Evolutionary conservation across 2,113 vertebrate species (phyloP).

Genomic region (Corythaixoides concolor): DNA sequence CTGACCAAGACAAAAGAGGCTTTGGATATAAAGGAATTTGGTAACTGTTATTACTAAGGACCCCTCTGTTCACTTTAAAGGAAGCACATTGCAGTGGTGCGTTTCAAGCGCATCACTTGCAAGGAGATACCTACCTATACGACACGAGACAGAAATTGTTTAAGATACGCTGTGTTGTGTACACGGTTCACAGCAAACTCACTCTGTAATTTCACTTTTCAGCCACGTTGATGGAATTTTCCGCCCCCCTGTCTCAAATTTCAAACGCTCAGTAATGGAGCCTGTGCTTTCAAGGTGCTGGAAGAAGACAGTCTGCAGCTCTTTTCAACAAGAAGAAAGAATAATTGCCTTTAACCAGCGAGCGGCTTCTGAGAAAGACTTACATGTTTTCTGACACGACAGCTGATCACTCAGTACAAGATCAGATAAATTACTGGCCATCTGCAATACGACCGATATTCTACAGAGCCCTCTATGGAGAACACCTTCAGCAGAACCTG

Average conservation of each 20-base stretch:
- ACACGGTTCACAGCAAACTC: neutral
- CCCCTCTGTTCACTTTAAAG: neutral
- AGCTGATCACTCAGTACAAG: neutral
- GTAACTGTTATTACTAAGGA: neutral
- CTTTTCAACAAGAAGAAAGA: neutral
- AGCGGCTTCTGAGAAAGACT: neutral
- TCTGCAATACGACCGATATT: neutral
- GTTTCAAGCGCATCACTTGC: neutral
- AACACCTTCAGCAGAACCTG: neutral
- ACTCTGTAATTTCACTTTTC: slow-evolving; percentile 36
- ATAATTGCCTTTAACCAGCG: neutral
- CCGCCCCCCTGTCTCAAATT: neutral
- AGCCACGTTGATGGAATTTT: slow-evolving; percentile 15
- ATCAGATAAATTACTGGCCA: slow-evolving; percentile 10
- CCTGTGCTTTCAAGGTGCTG: neutral
- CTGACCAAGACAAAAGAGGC: slow-evolving; percentile 12
- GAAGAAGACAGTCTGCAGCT: neutral
- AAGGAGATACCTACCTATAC: neutral
- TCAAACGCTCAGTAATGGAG: neutral
- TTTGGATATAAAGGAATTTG: neutral
- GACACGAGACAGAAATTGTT: neutral
- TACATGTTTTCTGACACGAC: neutral
- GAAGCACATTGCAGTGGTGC: neutral
- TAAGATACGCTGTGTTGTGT: neutral
- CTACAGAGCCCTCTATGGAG: neutral